phyloP scores from a whole-genome alignment of 2,888 invertebrate genomes.

The Trichogramma dendrolimi region DNA sequence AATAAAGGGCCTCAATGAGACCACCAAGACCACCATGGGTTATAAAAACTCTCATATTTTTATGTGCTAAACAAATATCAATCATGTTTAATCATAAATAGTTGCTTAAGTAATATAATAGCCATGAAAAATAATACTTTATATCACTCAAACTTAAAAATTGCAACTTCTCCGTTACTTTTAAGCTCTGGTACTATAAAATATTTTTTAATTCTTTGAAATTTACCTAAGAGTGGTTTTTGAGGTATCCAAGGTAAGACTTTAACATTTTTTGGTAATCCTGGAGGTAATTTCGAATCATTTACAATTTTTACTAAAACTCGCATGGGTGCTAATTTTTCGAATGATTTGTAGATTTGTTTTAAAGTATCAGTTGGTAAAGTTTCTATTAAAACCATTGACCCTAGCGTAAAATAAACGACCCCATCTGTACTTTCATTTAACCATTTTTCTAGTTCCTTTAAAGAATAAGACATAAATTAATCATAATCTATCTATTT shows the following conservation, averaged over 20 bases:
- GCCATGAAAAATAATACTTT: too few relatives aligned
- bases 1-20: conserved; percentile 42
- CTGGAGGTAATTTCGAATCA: conserved; percentile 30
- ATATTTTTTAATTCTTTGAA: neutral
- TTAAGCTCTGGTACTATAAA: too few relatives aligned
- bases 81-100: too few relatives aligned
- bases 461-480: conserved; percentile 1
- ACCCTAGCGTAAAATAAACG: conserved; percentile 41
- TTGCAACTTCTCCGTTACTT: too few relatives aligned
- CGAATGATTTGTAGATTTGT: conserved; percentile 33
- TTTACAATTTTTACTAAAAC: conserved; percentile 37
- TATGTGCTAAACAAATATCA: conserved; percentile 36
- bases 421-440: conserved; percentile 38
- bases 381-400: conserved; percentile 37
- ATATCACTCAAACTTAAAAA: too few relatives aligned
- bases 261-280: conserved; percentile 36
- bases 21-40: conserved; percentile 47
- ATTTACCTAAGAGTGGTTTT: conserved; percentile 21
- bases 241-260: conserved; percentile 39
- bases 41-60: conserved; percentile 42
- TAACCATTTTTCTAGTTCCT: conserved; percentile 40
- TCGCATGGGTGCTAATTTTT: conserved; percentile 36
- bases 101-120: too few relatives aligned
- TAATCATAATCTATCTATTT: neutral
- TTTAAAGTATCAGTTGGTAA: conserved; percentile 34